Percentiles rank a stretch among this genome's conserved stretches.
These are phyloP conservation scores for Chelonoidis abingdonii DNA, from an alignment of 2,113 vertebrate species.

Conservation along the genomic window DNA sequence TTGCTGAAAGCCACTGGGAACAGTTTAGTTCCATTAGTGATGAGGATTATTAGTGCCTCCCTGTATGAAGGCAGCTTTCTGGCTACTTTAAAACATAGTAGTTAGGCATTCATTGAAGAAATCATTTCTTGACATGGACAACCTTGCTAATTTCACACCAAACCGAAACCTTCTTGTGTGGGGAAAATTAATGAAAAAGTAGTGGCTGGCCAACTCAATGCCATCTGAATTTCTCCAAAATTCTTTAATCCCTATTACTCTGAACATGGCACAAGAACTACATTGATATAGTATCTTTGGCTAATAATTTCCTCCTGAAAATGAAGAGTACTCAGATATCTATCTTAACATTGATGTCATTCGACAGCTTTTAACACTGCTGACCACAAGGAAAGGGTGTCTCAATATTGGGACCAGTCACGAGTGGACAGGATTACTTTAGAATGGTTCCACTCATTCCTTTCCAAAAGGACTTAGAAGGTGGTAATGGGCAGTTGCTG, in stretches of 20 bases:
- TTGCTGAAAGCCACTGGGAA: not conserved
- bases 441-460: not conserved
- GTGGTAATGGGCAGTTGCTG: not conserved
- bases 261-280: not conserved
- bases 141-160: not conserved
- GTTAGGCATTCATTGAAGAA: not conserved
- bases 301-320: not conserved
- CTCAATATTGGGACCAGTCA: not conserved
- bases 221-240: not conserved
- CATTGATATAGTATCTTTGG: not conserved
- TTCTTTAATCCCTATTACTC: not conserved
- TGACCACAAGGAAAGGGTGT: fast-evolving
- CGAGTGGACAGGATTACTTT: not conserved
- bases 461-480: not conserved
- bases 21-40: not conserved
- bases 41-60: not conserved
- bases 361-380: not conserved
- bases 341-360: fast-evolving
- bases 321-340: not conserved
- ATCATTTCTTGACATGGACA: not conserved
- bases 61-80: not conserved
- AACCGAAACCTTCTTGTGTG: not conserved
- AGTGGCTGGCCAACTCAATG: not conserved
- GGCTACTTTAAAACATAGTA: not conserved
- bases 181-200: not conserved